phyloP scores from a whole-genome alignment of 2,113 vertebrate genomes.

The Rhineura floridana region DNA sequence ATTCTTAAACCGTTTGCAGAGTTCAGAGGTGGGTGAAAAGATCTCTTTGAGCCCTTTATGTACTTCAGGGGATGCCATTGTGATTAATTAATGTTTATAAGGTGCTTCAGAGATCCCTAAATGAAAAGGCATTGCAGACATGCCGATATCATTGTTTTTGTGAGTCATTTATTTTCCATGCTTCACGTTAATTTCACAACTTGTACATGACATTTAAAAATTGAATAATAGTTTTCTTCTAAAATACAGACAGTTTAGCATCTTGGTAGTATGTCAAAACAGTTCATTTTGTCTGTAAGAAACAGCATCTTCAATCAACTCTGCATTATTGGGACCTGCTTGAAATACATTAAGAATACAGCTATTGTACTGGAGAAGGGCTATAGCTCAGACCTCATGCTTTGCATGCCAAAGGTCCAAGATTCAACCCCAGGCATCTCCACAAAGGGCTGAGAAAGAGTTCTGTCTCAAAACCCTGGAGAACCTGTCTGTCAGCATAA shows the following conservation, averaged over 20 bases:
- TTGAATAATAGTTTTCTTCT: neutral
- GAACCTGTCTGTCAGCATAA: too few species aligned
- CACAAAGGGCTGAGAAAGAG: too few species aligned
- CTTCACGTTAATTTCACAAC: slow-evolving; percentile 9
- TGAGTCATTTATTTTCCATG: slow-evolving; percentile 12
- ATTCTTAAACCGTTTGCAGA: neutral
- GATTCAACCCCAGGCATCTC: too few species aligned
- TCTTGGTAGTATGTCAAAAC: neutral
- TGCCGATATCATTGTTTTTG: slow-evolving; percentile 6
- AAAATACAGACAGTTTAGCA: neutral
- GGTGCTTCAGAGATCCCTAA: neutral
- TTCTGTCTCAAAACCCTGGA: too few species aligned
- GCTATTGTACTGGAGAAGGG: neutral
- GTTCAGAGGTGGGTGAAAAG: neutral
- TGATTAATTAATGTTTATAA: slow-evolving; percentile 15
- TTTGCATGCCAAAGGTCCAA: too few species aligned
- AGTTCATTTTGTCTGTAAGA: neutral
- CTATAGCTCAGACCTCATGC: too few species aligned
- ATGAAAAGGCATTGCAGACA: slow-evolving; percentile 5
- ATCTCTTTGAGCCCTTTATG: neutral
- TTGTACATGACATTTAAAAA: slow-evolving; percentile 11
- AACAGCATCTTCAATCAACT: neutral
- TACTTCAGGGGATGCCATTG: neutral
- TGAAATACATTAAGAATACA: neutral
- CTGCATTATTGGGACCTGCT: neutral